Evolutionary conservation across 2,797 vertebrate genomes (phyloP), one percentile per base, ranked within the genome.

Genomic region (Scleropages formosus): DNA sequence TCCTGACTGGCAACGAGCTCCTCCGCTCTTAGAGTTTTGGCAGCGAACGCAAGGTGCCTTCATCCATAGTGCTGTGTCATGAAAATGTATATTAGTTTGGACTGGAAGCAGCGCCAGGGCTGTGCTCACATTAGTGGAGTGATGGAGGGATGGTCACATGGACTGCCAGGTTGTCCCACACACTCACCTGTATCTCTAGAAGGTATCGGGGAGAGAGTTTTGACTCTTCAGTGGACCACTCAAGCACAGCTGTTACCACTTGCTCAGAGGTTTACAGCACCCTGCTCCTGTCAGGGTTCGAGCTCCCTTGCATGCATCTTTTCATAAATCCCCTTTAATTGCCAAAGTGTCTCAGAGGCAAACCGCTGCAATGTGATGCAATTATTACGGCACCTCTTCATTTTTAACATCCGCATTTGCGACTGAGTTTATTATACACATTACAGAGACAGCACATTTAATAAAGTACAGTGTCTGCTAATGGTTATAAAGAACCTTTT

Each of bases 321-420:
- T 75, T 77, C 60, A 74, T 64, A 46, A 76, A 76, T 74, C 64
- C 76, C 8, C 68, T 79, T 79, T 64, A 76, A 76, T 73, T 64
- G 73, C 47, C 60, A 73, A 44, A 68, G 24, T 73, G 64, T 58
- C 64, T 70, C 22, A 56, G 75, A 76, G 13, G 51, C 63, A 63
- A 56, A 58, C 51, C 10, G 58, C 75, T 27, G 27, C 49, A 74
- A 66, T 53, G 47, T 18, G 53, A 74, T 24, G 15, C 51, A 49
- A 62, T 76, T 76, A 79, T 73, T 73, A 47, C 71, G 66, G 56
- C 18, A 12, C 58, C 12, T 61, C n/a, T 31, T 72, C 56, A 61
- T 16, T 72, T 49, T 59, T 46, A 73, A 60, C 71, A 62, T 73
- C 22, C 16, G 56, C 46, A 47, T 44, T 75, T 59, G 51, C 44